Base-by-base conservation (phyloP, 1,140 invertebrate species). In the Saccostrea glomerata region DNA sequence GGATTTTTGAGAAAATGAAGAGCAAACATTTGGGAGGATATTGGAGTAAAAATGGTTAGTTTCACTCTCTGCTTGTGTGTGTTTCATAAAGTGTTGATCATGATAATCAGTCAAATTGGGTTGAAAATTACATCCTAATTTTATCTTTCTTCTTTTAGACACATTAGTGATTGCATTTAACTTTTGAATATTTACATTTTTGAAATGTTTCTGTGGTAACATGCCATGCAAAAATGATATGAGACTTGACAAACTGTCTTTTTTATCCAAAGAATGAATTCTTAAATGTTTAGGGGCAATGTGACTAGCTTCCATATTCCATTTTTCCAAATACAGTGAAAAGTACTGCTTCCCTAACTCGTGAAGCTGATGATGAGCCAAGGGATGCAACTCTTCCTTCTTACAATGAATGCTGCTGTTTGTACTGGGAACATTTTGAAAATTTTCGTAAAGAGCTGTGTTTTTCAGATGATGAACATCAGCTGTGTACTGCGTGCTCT, bases 171-270 rank as follows among this genome's bases (percentile, higher is more conserved):
- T 30, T 77, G 70, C 70, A 77, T 77, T 30, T 30, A 36, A 25
- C 13, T 36, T 77, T 11, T 77, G 70, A 30, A 77, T 77, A 77
- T 30, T 36, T 36, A 77, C 25, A 30, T 77, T 77, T 36, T 77
- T 13, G 36, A 77, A 77, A 77, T 77, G 70, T 15, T 4, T 36
- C 23, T 30, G 25, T 30, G 70, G 70, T 36, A 77, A 77, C 23
- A 77, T 77, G 25, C 70, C 70, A 77, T 77, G 25, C 12, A 77
- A 3, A 77, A 77, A 77, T 12, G 70, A 77, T 25, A 36, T 15
- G 12, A 77, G 70, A 77, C 70, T 77, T 30, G 70, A 77, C 30
- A 77, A 77, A 77, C 70, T 77, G 25, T 77, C 70, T 77, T 15
- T 36, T 30, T 77, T 77, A 25, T 77, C 70, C 25, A 77, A 13